phyloP scores from a whole-genome alignment of 2,888 invertebrate species.

The Pseudeuparius sepicola region DNA sequence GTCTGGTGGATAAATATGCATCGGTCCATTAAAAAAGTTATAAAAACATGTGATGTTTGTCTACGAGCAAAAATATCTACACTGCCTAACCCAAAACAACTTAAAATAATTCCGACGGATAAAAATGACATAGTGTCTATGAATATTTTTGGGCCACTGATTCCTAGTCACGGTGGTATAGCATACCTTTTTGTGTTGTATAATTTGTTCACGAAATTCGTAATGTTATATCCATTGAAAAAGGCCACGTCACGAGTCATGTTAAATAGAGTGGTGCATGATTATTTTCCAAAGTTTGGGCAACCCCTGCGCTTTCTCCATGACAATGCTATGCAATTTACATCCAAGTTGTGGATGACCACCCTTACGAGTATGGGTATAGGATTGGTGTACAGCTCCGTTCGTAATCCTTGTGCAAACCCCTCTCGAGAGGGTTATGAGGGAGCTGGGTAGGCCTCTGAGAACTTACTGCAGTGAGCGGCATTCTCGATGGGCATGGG shows the following conservation, averaged over 20 bases:
- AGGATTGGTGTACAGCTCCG: conserved; percentile 2
- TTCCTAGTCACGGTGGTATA: conserved; percentile 30
- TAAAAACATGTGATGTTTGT: conserved; percentile 10
- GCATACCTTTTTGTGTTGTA: conserved; percentile 33
- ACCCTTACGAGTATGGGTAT: conserved; percentile 4
- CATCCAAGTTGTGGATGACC: conserved; percentile 1
- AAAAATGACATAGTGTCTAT: no score
- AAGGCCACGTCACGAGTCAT: conserved; percentile 6
- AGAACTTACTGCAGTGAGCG: background rate
- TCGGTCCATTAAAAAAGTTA: conserved; percentile 6
- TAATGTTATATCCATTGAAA: conserved; percentile 9
- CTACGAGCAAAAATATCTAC: conserved; percentile 8
- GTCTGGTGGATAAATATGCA: conserved; percentile 16
- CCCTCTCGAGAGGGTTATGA: conserved; percentile 3
- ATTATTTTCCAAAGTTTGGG: conserved; percentile 5
- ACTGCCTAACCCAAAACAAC: conserved; percentile 9
- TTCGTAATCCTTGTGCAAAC: no score
- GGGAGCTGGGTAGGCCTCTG: no score
- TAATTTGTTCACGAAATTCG: conserved; percentile 18
- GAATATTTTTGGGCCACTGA: no score
- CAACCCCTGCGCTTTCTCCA: background rate
- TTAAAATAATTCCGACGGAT: conserved; percentile 9
- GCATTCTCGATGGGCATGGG: no score
- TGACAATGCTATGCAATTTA: conserved; percentile 6
- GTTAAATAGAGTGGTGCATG: conserved; percentile 5